Evolutionary conservation across 2,113 vertebrate species (phyloP).

Genomic region (Lophura nycthemera): DNA sequence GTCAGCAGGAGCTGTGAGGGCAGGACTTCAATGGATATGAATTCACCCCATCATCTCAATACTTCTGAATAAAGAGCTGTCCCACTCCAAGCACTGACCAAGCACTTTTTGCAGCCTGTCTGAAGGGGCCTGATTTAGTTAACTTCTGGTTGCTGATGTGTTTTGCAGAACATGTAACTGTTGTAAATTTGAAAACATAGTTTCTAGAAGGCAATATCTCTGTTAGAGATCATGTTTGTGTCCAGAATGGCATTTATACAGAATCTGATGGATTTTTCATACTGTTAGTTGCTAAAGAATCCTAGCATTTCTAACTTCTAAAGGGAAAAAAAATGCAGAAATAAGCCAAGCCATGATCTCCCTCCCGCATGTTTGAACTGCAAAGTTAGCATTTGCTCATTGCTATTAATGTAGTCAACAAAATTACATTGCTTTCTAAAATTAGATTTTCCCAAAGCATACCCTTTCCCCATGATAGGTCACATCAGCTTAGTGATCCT

Average conservation of each 20-base stretch:
- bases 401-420: neutral
- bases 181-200: neutral
- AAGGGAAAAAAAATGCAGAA: neutral
- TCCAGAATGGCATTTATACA: neutral
- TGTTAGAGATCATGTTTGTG: neutral
- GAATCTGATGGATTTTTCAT: neutral
- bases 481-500: neutral
- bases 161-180: neutral
- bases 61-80: neutral
- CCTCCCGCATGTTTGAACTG: neutral
- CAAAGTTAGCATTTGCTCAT: neutral
- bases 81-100: neutral
- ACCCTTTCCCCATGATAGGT: neutral
- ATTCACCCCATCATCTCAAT: neutral
- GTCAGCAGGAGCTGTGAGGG: neutral
- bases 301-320: neutral
- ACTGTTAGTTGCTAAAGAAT: neutral
- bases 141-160: neutral
- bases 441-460: neutral
- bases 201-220: neutral
- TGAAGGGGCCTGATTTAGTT: neutral
- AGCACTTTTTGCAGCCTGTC: neutral
- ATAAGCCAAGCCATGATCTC: neutral
- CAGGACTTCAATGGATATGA: neutral
- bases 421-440: neutral